A percentile compares a stretch with the other conserved stretches of the same genome.
phyloP scores from a whole-genome alignment of 2,113 vertebrate species.

The Thermophis baileyi region DNA sequence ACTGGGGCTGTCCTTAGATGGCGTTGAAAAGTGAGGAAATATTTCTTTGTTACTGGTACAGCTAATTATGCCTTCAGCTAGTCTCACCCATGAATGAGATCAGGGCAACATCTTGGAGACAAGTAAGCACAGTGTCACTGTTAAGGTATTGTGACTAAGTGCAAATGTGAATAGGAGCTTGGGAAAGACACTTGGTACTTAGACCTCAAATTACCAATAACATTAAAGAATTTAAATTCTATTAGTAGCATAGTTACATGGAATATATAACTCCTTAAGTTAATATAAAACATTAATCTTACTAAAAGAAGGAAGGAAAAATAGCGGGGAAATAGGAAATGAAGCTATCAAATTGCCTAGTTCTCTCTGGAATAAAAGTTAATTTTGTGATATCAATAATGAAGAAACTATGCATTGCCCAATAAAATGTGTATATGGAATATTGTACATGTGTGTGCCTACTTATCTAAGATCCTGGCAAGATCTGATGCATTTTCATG shows the following conservation, averaged over 20 bases:
- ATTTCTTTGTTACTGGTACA: not conserved
- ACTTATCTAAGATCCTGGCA: slow-evolving; percentile 58
- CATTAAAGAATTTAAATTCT: slow-evolving; percentile 30
- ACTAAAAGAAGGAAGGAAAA: slow-evolving; percentile 43
- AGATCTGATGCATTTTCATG: slow-evolving; percentile 58
- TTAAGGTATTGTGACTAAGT: not conserved
- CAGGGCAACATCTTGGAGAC: not conserved
- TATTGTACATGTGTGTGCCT: not conserved
- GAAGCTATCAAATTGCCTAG: slow-evolving; percentile 65
- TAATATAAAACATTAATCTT: slow-evolving; percentile 50
- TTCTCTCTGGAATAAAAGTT: slow-evolving; percentile 65
- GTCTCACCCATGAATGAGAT: not conserved
- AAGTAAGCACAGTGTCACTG: not conserved
- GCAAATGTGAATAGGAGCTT: not conserved
- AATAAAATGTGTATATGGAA: slow-evolving; percentile 42
- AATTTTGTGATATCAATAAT: slow-evolving; percentile 68
- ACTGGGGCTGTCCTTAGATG: not conserved
- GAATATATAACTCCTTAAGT: slow-evolving; percentile 46
- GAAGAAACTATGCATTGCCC: slow-evolving; percentile 64
- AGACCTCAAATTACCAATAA: not conserved
- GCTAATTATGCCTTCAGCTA: not conserved
- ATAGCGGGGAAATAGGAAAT: slow-evolving; percentile 42
- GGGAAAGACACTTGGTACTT: not conserved
- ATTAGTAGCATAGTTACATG: slow-evolving; percentile 27
- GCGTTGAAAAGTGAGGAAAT: not conserved